Evolutionary conservation across 2,113 vertebrate species (phyloP).

Genomic region (Felis chaus): DNA sequence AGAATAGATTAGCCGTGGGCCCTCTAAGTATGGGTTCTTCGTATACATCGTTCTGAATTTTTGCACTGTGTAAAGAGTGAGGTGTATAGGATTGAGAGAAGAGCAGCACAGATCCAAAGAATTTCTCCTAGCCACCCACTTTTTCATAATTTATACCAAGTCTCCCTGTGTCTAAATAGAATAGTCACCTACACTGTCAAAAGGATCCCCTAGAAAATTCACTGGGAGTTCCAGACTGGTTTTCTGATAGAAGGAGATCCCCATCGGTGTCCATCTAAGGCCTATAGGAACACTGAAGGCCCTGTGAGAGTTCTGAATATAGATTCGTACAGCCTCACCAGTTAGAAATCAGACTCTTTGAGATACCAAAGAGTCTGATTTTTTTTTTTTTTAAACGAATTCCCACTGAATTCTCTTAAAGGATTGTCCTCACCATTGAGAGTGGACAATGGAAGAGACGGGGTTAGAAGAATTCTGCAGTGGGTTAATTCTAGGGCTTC

Average conservation of each 20-base stretch:
- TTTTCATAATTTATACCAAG: not conserved
- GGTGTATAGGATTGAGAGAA: not conserved
- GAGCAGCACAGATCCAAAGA: not conserved
- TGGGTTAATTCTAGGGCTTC: not conserved
- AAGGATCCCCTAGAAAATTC: not conserved
- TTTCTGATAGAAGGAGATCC: not conserved
- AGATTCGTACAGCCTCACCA: not conserved
- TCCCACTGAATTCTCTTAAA: not conserved
- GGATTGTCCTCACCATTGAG: not conserved
- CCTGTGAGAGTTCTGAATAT: not conserved
- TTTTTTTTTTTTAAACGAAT: not conserved
- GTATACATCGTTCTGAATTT: not conserved
- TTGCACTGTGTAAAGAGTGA: not conserved
- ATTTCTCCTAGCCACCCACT: not conserved
- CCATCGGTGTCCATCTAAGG: not conserved
- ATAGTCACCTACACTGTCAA: not conserved
- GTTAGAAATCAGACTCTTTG: not conserved
- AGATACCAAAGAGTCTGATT: not conserved
- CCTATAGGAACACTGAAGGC: not conserved
- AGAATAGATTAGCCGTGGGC: not conserved
- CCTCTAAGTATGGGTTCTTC: slow-evolving; percentile 4
- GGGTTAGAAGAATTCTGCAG: not conserved
- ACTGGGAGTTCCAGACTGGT: not conserved
- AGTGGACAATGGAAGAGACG: not conserved
- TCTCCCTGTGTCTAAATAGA: not conserved